Percentiles rank a stretch among this genome's conserved stretches.
Evolutionary conservation across 2,113 vertebrate species (phyloP).

Genomic region (Apodemus speciosus): DNA sequence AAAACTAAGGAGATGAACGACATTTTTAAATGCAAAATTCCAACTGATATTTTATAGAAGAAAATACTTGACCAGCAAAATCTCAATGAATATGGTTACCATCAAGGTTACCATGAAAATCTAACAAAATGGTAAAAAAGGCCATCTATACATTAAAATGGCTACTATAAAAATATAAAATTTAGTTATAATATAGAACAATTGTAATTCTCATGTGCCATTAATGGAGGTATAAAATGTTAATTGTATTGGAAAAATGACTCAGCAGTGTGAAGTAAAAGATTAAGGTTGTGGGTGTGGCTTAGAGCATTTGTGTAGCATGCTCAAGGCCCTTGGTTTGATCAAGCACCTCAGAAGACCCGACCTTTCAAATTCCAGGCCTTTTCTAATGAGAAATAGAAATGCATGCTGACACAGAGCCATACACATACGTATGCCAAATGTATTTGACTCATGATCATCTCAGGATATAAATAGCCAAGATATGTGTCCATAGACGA

Average conservation of each 20-base stretch:
- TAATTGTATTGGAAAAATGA: conserved; percentile 18
- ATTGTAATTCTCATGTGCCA: background rate
- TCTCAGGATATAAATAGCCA: background rate
- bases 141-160: background rate
- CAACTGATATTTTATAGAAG: background rate
- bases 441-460: background rate
- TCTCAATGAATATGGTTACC: background rate
- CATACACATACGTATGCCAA: background rate
- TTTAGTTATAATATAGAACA: background rate
- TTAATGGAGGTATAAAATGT: background rate
- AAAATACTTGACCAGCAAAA: background rate
- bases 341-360: background rate
- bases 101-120: background rate
- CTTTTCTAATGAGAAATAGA: background rate
- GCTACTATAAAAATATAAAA: background rate
- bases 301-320: background rate
- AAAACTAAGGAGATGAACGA: background rate
- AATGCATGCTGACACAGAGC: background rate
- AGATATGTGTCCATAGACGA: background rate
- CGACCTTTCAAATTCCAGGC: background rate
- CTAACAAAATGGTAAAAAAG: conserved; percentile 21
- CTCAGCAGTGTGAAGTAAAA: background rate
- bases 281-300: background rate
- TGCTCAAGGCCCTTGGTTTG: background rate
- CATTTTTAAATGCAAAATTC: background rate